Evolutionary conservation across 1,140 invertebrate genomes (phyloP).

Genomic region (Eupristina koningsbergeri): DNA sequence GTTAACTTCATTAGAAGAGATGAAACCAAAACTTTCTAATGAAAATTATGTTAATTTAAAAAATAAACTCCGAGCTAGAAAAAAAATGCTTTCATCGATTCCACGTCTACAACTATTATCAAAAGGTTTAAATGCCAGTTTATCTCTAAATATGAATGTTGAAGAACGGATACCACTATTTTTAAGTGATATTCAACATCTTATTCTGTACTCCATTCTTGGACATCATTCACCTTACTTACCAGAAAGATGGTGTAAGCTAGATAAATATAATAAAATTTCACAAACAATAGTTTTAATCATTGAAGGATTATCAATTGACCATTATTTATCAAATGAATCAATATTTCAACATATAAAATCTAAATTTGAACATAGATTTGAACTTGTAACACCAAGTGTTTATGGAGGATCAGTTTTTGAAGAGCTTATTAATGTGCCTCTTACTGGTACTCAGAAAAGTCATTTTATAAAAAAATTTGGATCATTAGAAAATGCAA

Average conservation of each 20-base stretch:
- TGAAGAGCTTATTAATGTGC: constrained; percentile 84
- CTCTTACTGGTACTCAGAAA: constrained; percentile 80
- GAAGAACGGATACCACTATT: constrained; percentile 82
- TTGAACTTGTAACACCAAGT: constrained; percentile 84
- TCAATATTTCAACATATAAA: constrained; percentile 76
- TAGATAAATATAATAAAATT: constrained; percentile 81
- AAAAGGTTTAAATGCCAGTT: constrained; percentile 76
- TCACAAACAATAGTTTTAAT: constrained; percentile 82
- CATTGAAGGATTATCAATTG: constrained; percentile 83
- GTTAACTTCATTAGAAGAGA: constrained; percentile 14
- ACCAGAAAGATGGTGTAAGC: constrained; percentile 84
- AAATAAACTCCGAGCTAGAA: constrained; percentile 74
- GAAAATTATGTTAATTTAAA: constrained; percentile 75
- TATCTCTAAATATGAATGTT: constrained; percentile 67
- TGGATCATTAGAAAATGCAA: constrained; percentile 80
- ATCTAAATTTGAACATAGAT: constrained; percentile 76
- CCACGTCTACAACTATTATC: constrained; percentile 77
- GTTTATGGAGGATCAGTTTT: constrained; percentile 81
- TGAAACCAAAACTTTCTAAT: constrained; percentile 56
- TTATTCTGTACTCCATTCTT: constrained; percentile 84
- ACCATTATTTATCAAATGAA: constrained; percentile 81
- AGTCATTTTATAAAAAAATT: constrained; percentile 78
- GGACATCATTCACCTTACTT: constrained; percentile 80
- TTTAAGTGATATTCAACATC: constrained; percentile 86
- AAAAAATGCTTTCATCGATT: constrained; percentile 71